Percentiles rank a stretch among this genome's conserved stretches.
phyloP scores from a whole-genome alignment of 2,888 invertebrate species.

The Seladonia tumulorum region DNA sequence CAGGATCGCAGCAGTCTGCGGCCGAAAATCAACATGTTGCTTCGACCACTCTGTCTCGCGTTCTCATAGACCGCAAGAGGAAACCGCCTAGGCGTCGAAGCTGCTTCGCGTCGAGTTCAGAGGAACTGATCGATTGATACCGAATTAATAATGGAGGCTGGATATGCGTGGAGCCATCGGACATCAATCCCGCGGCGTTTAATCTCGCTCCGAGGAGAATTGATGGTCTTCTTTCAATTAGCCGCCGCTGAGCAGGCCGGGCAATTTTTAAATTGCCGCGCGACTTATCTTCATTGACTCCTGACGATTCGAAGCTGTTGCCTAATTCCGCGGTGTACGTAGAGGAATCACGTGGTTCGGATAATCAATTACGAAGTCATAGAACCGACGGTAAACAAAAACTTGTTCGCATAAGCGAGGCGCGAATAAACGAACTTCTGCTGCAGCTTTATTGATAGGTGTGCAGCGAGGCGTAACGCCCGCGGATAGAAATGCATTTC shows the following conservation, averaged over 20 bases:
- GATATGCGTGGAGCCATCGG: background rate
- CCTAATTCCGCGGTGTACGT: background rate
- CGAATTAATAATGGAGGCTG: constrained; percentile 37
- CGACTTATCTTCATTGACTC: constrained; percentile 29
- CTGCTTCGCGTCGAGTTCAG: constrained; percentile 4
- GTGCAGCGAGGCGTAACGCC: background rate
- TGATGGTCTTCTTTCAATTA: constrained; percentile 43
- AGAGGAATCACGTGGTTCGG: background rate
- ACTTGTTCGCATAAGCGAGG: background rate
- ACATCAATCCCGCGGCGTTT: constrained; percentile 42
- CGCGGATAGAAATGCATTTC: background rate
- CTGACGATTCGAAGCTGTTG: background rate
- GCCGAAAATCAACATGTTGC: constrained; percentile 32
- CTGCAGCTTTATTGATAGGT: background rate
- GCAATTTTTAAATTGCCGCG: background rate
- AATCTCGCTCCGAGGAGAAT: constrained; percentile 23
- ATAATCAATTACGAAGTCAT: background rate
- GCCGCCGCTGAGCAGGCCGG: constrained; percentile 1
- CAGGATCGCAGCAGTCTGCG: background rate
- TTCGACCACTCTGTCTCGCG: background rate
- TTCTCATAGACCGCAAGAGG: background rate
- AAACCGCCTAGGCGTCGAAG: constrained; percentile 3
- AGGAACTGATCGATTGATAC: constrained; percentile 19
- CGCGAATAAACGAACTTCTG: background rate
- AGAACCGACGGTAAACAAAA: background rate